Percentiles rank a stretch among this genome's conserved stretches.
Conservation (phyloP, 2,888 invertebrate genomes). For the Lydus trimaculatus region DNA sequence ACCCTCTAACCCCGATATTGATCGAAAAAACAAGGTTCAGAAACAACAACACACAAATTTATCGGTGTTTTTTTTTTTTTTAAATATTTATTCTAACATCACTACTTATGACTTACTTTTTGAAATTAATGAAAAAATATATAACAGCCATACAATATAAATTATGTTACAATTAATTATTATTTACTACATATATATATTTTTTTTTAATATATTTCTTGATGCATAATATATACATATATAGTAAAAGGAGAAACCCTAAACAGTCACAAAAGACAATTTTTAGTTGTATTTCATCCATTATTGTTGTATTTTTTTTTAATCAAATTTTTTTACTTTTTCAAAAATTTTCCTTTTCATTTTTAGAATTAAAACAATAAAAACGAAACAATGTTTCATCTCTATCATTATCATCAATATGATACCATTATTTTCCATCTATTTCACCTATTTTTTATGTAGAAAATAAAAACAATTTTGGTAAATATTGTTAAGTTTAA, state of each 20-base stretch:
- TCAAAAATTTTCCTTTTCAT: too few species aligned
- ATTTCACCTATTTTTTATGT: too few species aligned
- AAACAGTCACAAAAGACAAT: not conserved
- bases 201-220: not conserved
- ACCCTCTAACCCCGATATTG: too few species aligned
- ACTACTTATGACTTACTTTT: constrained; percentile 57
- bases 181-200: constrained; percentile 10
- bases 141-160: constrained; percentile 60
- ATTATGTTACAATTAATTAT: constrained; percentile 50
- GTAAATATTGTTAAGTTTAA: constrained; percentile 2
- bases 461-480: not conserved
- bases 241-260: not conserved
- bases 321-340: too few species aligned
- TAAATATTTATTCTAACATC: constrained; percentile 57
- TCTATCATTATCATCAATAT: too few species aligned
- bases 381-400: too few species aligned
- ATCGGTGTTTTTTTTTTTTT: constrained; percentile 21
- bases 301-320: not conserved
- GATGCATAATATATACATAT: not conserved
- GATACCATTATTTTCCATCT: too few species aligned
- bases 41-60: not conserved
- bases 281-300: not conserved
- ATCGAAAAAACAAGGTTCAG: too few species aligned
- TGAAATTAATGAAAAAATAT: constrained; percentile 58
- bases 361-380: too few species aligned